These are phyloP conservation scores for Philaethria dido DNA, from an alignment of 2,888 invertebrate genomes.

Conservation along the genomic window DNA sequence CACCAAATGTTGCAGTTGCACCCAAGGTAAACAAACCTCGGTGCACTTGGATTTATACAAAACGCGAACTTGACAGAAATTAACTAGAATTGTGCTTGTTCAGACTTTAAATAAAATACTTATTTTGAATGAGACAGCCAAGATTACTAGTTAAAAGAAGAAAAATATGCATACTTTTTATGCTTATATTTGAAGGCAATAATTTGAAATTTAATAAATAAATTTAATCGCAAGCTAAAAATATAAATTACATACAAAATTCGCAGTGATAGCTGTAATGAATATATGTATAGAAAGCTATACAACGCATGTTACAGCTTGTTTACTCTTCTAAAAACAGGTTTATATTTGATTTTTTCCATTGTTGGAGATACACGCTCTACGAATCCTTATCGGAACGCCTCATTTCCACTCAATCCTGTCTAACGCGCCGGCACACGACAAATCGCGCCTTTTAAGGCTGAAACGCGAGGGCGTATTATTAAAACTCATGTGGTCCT, in stretches of 20 bases:
- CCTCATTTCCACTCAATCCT: slow-evolving; percentile 75
- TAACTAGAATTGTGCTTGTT: not conserved
- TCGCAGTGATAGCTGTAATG: too few relatives aligned
- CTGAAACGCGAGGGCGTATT: slow-evolving; percentile 51
- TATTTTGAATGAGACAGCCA: not conserved
- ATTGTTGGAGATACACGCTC: slow-evolving; percentile 34
- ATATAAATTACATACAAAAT: too few relatives aligned
- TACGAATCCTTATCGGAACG: slow-evolving; percentile 60
- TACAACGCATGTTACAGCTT: not conserved
- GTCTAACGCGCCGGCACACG: slow-evolving; percentile 61
- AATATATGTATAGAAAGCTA: not conserved
- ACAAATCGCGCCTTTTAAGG: slow-evolving; percentile 60
- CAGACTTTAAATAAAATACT: not conserved
- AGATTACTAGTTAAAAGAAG: not conserved
- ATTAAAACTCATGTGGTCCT: slow-evolving; percentile 78
- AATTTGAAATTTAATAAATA: too few relatives aligned
- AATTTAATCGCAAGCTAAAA: too few relatives aligned
- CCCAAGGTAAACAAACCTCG: slow-evolving; percentile 65
- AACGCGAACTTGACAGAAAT: slow-evolving; percentile 20
- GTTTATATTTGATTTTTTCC: slow-evolving; percentile 15
- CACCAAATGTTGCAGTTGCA: slow-evolving; percentile 74
- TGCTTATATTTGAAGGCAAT: too few relatives aligned
- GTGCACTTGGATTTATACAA: slow-evolving; percentile 35
- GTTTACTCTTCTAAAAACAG: slow-evolving; percentile 6
- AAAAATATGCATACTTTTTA: too few relatives aligned